Percentiles rank a stretch among this genome's conserved stretches.
Conservation (phyloP, 2,113 vertebrate species). For the Kobus ellipsiprymnus region DNA sequence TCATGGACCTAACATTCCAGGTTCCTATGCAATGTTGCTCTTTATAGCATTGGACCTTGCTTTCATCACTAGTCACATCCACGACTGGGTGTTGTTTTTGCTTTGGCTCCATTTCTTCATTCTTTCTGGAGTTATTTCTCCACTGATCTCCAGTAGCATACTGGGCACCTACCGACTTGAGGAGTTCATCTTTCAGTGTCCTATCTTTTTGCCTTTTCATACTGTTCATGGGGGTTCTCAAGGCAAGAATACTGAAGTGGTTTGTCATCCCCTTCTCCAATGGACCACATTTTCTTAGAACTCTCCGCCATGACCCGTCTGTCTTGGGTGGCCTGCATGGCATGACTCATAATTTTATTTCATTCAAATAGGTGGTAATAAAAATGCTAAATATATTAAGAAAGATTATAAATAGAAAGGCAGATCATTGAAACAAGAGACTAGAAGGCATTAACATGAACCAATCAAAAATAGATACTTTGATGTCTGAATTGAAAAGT, state of each 20-base stretch:
- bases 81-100: not conserved
- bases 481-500: not conserved
- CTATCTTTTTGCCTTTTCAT: not conserved
- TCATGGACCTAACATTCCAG: not conserved
- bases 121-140: not conserved
- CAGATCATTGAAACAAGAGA: not conserved
- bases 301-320: rapidly evolving
- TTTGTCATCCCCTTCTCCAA: not conserved
- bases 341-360: not conserved
- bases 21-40: not conserved
- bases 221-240: not conserved
- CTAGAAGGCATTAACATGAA: not conserved
- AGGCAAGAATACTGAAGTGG: not conserved
- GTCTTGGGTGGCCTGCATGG: not conserved
- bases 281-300: not conserved
- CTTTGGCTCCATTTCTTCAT: not conserved
- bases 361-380: not conserved
- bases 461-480: not conserved
- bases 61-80: not conserved
- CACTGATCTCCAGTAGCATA: not conserved
- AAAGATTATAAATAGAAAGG: not conserved
- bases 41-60: not conserved
- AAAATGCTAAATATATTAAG: not conserved
- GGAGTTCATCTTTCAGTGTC: not conserved
- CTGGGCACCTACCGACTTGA: not conserved